Base-by-base conservation (phyloP, 2,888 invertebrate genomes). In the Tenthredo amoena region DNA sequence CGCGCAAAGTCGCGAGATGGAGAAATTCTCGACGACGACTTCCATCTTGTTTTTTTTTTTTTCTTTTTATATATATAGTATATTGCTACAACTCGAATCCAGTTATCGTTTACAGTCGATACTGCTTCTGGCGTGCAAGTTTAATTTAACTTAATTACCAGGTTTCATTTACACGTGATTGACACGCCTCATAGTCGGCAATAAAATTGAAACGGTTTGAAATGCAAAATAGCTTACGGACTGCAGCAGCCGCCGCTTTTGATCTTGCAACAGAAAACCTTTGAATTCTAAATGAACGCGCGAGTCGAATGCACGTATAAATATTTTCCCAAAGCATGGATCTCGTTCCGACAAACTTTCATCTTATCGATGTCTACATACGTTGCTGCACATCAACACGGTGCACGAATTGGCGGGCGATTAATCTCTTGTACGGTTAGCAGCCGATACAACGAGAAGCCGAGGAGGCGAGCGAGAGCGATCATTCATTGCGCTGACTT, bases 191-290 rank as follows among this genome's bases (percentile, higher is more conserved):
- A 15, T 68, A 68, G 68, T 2, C 12, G 10, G 81, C 62, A 81
- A 81, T 81, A 81, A 81, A 81, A 62, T 81, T 37, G 21, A 62
- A 62, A 81, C 62, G 26, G 81, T 81, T 62, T 62, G 62, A 62
- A 15, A 43, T 74, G 74, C 43, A 55, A 55, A 77, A 50, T 55
- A 9, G 6, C 10, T 55, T 55, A 7, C 18, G 47, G 12, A n/a
- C 15, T 15, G 81, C 40, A 31, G n/a, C 0, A 9, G 62, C 43
- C 50, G 10, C 71, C 3, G 58, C 79, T 62, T 81, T 81, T 62
- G 81, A 81, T 81, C 81, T 62, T 21, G 37, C n/a, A 62, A 21
- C 31, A 62, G 62, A 34, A 21, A 81, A 81, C 21, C 40, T 58
- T 62, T 62, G 62, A 62, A 58, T 81, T 40, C 10, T 62, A 62